phyloP scores from a whole-genome alignment of 2,888 invertebrate genomes.

The Cerceris ruficornis region DNA sequence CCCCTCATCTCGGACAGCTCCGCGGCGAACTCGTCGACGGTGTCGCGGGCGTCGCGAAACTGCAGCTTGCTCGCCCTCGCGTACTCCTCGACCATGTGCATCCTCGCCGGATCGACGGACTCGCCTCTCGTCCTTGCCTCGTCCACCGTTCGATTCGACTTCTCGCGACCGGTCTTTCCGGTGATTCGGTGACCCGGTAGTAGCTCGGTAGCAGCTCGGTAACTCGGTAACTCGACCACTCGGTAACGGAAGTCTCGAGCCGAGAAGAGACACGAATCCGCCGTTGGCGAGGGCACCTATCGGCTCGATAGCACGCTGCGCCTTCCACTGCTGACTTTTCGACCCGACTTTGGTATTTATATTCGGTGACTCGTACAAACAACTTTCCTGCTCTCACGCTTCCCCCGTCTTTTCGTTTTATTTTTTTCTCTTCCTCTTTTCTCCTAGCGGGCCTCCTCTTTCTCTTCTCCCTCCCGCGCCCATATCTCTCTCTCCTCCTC shows the following conservation, averaged over 20 bases:
- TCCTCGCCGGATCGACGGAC: constrained; percentile 30
- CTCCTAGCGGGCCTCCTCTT: background rate
- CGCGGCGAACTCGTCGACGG: constrained; percentile 85
- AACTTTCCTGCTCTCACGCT: constrained; percentile 36
- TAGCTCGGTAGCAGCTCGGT: no score
- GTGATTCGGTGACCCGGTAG: no score
- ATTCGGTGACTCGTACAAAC: constrained; percentile 59
- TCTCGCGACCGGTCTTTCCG: no score
- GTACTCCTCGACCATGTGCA: constrained; percentile 82
- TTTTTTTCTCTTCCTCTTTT: constrained; percentile 22
- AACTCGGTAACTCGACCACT: no score
- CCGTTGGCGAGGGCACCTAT: background rate
- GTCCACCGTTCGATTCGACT: no score
- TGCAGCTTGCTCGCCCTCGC: constrained; percentile 87
- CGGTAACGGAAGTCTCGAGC: no score
- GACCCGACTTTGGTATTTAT: constrained; percentile 65
- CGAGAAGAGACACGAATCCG: background rate
- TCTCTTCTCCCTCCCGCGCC: constrained; percentile 4
- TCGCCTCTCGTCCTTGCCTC: background rate
- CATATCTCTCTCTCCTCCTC: constrained; percentile 3
- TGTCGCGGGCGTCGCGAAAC: constrained; percentile 85
- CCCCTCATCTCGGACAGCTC: constrained; percentile 77
- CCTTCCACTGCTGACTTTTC: constrained; percentile 69
- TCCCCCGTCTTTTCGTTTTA: constrained; percentile 41
- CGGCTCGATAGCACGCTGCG: constrained; percentile 43